Conservation (phyloP, 2,113 vertebrate genomes). For the Hoplias malabaricus region DNA sequence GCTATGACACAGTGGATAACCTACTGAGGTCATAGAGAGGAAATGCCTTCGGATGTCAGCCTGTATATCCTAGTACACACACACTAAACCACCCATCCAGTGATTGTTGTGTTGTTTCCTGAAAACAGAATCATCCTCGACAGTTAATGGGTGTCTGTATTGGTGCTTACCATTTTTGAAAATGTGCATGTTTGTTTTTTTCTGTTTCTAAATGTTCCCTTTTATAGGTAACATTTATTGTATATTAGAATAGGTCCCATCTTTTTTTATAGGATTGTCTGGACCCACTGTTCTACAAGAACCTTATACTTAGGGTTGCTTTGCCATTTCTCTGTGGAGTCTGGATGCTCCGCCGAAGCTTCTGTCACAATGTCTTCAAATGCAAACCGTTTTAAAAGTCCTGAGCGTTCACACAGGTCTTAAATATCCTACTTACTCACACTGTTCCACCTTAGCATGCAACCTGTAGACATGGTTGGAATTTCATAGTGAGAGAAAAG, state of each 20-base stretch:
- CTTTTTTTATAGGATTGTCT: too few species aligned
- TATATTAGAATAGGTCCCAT: too few species aligned
- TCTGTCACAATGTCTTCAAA: too few species aligned
- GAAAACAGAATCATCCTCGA: neutral
- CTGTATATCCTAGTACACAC: neutral
- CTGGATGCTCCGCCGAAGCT: too few species aligned
- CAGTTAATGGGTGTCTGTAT: too few species aligned
- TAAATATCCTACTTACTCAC: too few species aligned
- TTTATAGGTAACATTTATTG: too few species aligned
- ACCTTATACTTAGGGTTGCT: too few species aligned
- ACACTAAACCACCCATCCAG: neutral
- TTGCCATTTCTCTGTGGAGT: too few species aligned
- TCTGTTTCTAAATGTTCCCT: neutral
- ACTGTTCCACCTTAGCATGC: neutral
- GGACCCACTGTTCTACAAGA: neutral
- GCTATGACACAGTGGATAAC: constrained; percentile 8
- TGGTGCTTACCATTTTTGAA: neutral
- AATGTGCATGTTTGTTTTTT: too few species aligned
- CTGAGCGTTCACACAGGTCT: too few species aligned
- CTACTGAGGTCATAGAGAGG: neutral
- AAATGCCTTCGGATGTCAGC: constrained; percentile 6
- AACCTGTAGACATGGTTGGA: neutral
- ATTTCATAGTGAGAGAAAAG: neutral
- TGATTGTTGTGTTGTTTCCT: neutral
- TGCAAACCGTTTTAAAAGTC: too few species aligned